Evolutionary conservation across 92 coral and sea anemone species (phyloP), one percentile per base, ranked within the genome.

Genomic region (Blastomussa wellsi): DNA sequence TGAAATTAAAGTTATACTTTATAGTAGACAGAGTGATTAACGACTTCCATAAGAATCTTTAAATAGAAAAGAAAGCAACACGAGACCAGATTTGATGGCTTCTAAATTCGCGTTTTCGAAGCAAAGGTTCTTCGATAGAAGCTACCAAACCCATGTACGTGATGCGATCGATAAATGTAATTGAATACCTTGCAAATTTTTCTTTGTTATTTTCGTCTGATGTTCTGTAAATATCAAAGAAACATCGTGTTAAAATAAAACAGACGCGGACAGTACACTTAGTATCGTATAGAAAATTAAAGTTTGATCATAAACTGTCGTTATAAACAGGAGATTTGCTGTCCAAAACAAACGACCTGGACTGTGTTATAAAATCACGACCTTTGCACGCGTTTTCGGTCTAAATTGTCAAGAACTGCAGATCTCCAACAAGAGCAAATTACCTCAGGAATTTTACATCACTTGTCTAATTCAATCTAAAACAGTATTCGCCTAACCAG

Each of bases 161-260:
- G 42, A 2, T 22, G 72, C 12, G 15, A 35, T 31, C 41, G 39
- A 41, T 66, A 13, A 57, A 16, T 22, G 36, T 42, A 37, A 83
- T 26, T 5, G 28, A 24, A 79, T 94, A 96, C 99, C 99, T 91
- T 35, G 99, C 99, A 86, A 96, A 96, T 70, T 92, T 88, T 52
- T 96, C 99, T 38, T 95, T 92, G 20, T 93, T 92, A 75, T 92
- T 94, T 57, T 94, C 98, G 9, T 96, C 99, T 37, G 89, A 91
- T 41, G 86, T 88, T 76, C 98, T 94, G 84, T 75, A 55, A 73
- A 53, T 44, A 44, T 39, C 24, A 84, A 24, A 76, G 68, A 81
- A 22, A 62, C 68, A 20, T 33, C 44, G 79, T 53, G 64, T 87
- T 41, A 29, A 20, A 79, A n/a, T 42, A 67, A 66, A 83, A 80